Evolutionary conservation across 2,888 invertebrate genomes (phyloP).

Genomic region (Drosophila hamatofila): DNA sequence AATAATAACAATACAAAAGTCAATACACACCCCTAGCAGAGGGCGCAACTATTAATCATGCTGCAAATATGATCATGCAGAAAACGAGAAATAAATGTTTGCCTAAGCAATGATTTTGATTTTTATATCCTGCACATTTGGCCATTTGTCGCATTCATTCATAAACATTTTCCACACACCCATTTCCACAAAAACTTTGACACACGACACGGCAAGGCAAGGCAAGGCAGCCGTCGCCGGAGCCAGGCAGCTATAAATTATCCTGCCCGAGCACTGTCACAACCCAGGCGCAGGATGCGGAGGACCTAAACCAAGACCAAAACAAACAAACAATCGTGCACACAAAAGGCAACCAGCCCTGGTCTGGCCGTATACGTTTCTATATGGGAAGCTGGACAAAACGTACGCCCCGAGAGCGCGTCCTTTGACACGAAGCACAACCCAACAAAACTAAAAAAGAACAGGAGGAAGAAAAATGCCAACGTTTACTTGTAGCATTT

Average conservation of each 20-base stretch:
- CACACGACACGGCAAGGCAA: slow-evolving; percentile 69
- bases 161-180: slow-evolving; percentile 70
- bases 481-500: slow-evolving; percentile 74
- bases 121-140: slow-evolving; percentile 59
- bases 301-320: slow-evolving; percentile 60
- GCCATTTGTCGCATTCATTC: slow-evolving; percentile 70
- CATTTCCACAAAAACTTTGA: slow-evolving; percentile 68
- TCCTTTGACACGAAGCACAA: slow-evolving; percentile 55
- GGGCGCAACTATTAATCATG: slow-evolving; percentile 76
- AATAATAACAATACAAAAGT: slow-evolving; percentile 67
- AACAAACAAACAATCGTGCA: slow-evolving; percentile 68
- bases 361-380: slow-evolving; percentile 27
- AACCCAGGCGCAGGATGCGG: slow-evolving; percentile 41
- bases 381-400: slow-evolving; percentile 44
- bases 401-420: slow-evolving; percentile 54
- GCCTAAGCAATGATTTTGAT: slow-evolving; percentile 74
- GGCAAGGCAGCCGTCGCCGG: slow-evolving; percentile 20
- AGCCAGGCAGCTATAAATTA: slow-evolving; percentile 71
- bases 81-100: slow-evolving; percentile 77
- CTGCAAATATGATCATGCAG: slow-evolving; percentile 59
- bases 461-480: slow-evolving; percentile 47
- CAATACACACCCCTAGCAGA: slow-evolving; percentile 59
- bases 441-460: slow-evolving; percentile 28
- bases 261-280: slow-evolving; percentile 61
- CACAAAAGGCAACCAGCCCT: slow-evolving; percentile 26